Base-by-base conservation (phyloP, 23 tunicate species). In the Trididemnum clinides region DNA sequence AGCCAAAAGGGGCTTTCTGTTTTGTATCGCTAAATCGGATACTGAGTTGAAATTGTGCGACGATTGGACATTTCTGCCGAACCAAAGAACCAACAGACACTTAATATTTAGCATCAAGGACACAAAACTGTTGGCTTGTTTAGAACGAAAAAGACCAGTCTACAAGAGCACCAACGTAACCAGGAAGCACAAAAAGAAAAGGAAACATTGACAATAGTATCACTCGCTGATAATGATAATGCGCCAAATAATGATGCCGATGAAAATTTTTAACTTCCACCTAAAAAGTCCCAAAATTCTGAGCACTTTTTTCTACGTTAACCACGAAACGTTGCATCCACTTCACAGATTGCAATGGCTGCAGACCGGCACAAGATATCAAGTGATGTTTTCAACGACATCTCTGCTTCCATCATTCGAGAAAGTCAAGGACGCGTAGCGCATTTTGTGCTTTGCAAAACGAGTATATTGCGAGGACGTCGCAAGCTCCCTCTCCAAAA, bases 141-240 rank as follows among this genome's bases (percentile, higher is more conserved):
- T 59, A 59, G 66, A 59, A n/a, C 20, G 25, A 59, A n/a, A 59
- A 59, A n/a, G 66, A 15, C 22, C 20, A 25, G 25, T 28, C 66
- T 19, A 15, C 21, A 59, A n/a, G 25, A 59, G 66, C 5, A 10
- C 3, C 66, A n/a, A n/a, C n/a, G n/a, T 4, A 59, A n/a, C 20
- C 27, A 59, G 66, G 22, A 59, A 59, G 66, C 66, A 12, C 66
- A 59, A 59, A n/a, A 59, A n/a, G 66, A 59, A 59, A n/a, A 59
- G 22, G 3, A 19, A 28, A 28, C 3, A n/a, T 3, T n/a, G 21
- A n/a, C n/a, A n/a, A n/a, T n/a, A n/a, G n/a, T n/a, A n/a, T n/a
- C n/a, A n/a, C n/a, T n/a, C n/a, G n/a, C n/a, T n/a, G n/a, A n/a
- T n/a, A n/a, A n/a, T n/a, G n/a, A n/a, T n/a, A n/a, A n/a, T n/a